A percentile compares a stretch with the other conserved stretches of the same genome.
phyloP scores from a whole-genome alignment of 2,888 invertebrate species.

The Protodeltote pygarga region DNA sequence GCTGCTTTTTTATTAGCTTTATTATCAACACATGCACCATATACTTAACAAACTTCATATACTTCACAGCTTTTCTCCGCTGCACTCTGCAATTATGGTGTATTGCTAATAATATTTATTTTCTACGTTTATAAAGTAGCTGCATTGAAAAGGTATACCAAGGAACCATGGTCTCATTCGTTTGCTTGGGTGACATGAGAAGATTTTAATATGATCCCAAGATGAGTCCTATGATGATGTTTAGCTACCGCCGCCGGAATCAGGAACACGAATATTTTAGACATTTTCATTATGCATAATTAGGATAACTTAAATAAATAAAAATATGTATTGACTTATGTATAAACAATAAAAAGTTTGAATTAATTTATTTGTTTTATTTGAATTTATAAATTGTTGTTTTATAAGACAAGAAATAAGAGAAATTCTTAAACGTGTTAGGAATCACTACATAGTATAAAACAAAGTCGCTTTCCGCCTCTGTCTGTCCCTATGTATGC shows the following conservation, averaged over 20 bases:
- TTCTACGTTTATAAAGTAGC: conserved; percentile 24
- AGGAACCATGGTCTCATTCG: conserved; percentile 33
- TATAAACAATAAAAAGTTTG: conserved; percentile 35
- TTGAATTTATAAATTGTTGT: not conserved
- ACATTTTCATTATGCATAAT: conserved; percentile 12
- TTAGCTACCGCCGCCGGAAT: conserved; percentile 28
- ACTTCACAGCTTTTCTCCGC: conserved; percentile 34
- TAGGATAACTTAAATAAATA: conserved; percentile 21
- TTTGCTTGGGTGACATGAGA: not conserved
- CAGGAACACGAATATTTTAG: conserved; percentile 7
- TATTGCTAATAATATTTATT: conserved; percentile 40
- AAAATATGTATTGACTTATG: conserved; percentile 30
- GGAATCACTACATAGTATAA: not conserved
- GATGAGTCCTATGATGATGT: conserved; percentile 33
- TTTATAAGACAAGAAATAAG: too few species aligned
- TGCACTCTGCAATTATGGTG: conserved; percentile 41
- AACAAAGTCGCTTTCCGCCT: not conserved
- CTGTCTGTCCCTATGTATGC: not conserved
- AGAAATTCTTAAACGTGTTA: not conserved
- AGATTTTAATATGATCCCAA: conserved; percentile 6
- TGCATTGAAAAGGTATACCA: conserved; percentile 42
- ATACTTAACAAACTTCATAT: conserved; percentile 1
- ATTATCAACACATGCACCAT: not conserved
- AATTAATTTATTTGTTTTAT: conserved; percentile 8
- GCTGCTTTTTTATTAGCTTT: not conserved